Conservation (phyloP, 2,888 invertebrate genomes). For the Nemurella pictetii region DNA sequence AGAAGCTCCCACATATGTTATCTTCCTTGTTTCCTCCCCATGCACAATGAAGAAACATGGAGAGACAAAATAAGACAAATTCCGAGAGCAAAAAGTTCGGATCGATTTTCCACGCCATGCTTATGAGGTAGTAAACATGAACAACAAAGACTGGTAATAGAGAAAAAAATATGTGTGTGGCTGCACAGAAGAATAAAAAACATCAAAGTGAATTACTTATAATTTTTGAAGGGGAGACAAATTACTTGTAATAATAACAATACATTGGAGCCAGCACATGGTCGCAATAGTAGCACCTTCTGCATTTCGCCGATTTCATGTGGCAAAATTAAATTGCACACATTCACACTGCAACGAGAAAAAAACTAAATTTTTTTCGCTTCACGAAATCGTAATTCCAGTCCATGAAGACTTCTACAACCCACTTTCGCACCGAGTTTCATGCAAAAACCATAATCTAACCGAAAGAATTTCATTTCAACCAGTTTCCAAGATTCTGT, state of each 20-base stretch:
- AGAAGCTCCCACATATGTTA: neutral
- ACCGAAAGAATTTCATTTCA: neutral
- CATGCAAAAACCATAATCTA: too few species aligned
- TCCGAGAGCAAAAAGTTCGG: neutral
- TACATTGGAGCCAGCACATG: too few species aligned
- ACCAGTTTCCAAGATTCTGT: neutral
- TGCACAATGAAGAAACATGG: too few species aligned
- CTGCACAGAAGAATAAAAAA: neutral
- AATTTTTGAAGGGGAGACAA: neutral
- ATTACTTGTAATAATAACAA: neutral
- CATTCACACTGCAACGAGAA: neutral
- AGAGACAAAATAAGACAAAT: neutral
- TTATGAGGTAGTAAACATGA: neutral
- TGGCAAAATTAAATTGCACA: neutral
- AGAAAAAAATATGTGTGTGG: neutral
- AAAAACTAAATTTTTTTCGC: neutral
- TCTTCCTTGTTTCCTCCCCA: neutral
- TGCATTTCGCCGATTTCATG: neutral
- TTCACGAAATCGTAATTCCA: neutral
- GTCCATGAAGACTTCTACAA: neutral
- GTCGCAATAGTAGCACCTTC: neutral
- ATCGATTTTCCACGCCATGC: neutral
- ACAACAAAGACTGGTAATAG: neutral
- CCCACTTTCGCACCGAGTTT: neutral
- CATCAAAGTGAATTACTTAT: neutral